Base-by-base conservation (phyloP, 2,888 invertebrate genomes). In the Sphinx pinastri region DNA sequence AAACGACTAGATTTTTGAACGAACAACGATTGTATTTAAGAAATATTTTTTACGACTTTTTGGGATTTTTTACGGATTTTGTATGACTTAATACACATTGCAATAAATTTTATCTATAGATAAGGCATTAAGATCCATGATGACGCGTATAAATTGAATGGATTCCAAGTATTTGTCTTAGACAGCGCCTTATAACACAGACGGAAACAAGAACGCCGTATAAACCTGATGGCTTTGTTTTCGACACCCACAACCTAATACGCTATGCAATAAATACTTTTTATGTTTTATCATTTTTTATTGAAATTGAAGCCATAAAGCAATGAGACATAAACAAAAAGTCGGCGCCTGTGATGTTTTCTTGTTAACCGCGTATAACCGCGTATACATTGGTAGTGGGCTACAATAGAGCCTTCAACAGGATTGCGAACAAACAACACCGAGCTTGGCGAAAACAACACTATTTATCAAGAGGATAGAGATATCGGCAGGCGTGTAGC, bases 381-480 rank as follows among this genome's bases (percentile, higher is more conserved):
- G 38, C 31, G 60, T 52, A 47, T 55, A 38, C 63, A 51, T 60
- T 54, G 58, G 75, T 55, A 55, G 68, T 60, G 63, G 58, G 75
- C n/a, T 77, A 75, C 76, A 78, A 72, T 76, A 76, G 79, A 81
- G 79, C 79, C 79, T 73, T 72, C 75, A 71, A 47, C 45, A 70
- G 75, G 79, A 80, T 84, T 84, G 76, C 79, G 85, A 84, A 87
- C 90, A 91, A 92, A 92, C 89, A 91, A 86, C 86, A 81, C 79
- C 76, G 47, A 47, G 84, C 81, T 90, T 87, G 88, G 86, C 92
- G 92, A 92, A 93, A 93, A 93, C 93, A 93, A 93, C 91, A 89
- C 91, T 84, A 92, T 93, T 92, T 93, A 93, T 93, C 93, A 92
- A 86, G 87, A 87, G 89, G 90, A 88, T 84, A 83, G 84, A 84